These are phyloP conservation scores for Cyanistes caeruleus DNA, from an alignment of 2,113 vertebrate species.

Conservation along the genomic window DNA sequence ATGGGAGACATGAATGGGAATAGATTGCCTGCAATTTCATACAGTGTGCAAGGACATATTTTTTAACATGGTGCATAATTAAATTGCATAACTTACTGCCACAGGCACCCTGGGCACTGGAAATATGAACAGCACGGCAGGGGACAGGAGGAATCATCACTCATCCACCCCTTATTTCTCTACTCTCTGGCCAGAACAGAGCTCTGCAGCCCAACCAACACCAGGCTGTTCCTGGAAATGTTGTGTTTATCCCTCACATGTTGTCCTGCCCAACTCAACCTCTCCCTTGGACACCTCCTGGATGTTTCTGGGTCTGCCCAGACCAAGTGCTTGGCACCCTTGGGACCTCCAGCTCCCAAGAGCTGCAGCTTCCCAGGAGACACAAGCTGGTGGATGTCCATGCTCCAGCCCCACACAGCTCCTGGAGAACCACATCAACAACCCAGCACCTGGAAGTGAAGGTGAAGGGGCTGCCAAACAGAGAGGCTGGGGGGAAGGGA, in stretches of 20 bases:
- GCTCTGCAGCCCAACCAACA: not conserved
- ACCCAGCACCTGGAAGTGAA: not conserved
- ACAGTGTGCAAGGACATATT: not conserved
- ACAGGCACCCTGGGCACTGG: not conserved
- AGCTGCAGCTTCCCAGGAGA: not conserved
- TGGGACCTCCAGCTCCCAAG: not conserved
- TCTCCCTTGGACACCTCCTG: not conserved
- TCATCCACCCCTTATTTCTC: not conserved
- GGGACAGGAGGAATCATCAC: not conserved
- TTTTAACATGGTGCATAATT: not conserved
- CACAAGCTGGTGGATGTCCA: not conserved
- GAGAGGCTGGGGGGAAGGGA: not conserved
- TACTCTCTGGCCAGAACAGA: not conserved
- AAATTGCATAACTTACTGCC: not conserved
- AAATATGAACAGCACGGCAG: not conserved
- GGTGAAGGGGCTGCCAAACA: not conserved
- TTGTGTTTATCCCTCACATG: not conserved
- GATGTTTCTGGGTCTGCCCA: not conserved
- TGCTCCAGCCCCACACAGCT: fast-evolving
- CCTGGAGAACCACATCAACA: not conserved
- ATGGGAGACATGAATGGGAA: not conserved
- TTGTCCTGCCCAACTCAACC: fast-evolving
- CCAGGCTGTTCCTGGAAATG: not conserved
- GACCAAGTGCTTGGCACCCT: not conserved
- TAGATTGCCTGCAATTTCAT: not conserved